These are phyloP conservation scores for Amphipyra berbera DNA, from an alignment of 2,888 invertebrate species.

Conservation along the genomic window DNA sequence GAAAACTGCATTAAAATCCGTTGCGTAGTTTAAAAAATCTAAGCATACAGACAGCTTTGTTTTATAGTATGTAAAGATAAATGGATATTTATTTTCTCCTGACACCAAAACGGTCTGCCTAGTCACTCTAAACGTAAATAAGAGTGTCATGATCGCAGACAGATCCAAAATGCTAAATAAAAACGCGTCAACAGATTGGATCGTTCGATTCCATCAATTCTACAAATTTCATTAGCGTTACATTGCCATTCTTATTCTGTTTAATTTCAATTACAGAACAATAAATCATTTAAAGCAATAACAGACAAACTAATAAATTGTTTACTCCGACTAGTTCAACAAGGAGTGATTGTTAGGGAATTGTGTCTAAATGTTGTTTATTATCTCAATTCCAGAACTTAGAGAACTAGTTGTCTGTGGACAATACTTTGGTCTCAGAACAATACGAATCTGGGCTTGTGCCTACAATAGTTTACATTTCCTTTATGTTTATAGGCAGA, in stretches of 20 bases:
- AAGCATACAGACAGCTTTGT: too few species aligned
- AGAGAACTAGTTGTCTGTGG: constrained; percentile 14
- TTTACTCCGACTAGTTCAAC: constrained; percentile 11
- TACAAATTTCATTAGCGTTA: background rate
- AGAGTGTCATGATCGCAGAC: too few species aligned
- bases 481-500: constrained; percentile 28
- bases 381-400: constrained; percentile 23
- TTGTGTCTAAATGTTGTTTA: constrained; percentile 25
- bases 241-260: background rate
- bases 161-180: too few species aligned
- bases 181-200: too few species aligned
- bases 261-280: background rate
- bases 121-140: too few species aligned
- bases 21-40: too few species aligned
- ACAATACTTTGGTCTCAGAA: constrained; percentile 33
- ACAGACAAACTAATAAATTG: constrained; percentile 29
- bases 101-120: too few species aligned
- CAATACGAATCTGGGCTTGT: constrained; percentile 33
- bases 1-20: too few species aligned
- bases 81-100: too few species aligned
- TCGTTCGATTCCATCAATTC: background rate
- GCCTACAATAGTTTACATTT: constrained; percentile 15
- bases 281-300: constrained; percentile 5
- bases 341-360: constrained; percentile 24
- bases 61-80: too few species aligned